Percentiles rank a stretch among this genome's conserved stretches.
phyloP scores from a whole-genome alignment of 2,113 vertebrate species.

The Benthochromis sp. region DNA sequence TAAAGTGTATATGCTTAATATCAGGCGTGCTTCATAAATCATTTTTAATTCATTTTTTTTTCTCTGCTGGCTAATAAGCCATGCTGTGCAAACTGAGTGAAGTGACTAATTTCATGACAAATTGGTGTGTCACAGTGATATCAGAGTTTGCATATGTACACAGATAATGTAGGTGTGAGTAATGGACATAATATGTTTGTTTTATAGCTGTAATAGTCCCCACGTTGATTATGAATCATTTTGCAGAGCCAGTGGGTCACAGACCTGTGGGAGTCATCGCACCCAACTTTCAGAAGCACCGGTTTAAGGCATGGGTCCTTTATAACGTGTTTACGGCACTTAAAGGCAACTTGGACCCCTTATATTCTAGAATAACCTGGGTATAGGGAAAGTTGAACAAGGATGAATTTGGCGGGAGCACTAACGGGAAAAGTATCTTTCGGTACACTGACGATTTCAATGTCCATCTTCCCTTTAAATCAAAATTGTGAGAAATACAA shows the following conservation, averaged over 20 bases:
- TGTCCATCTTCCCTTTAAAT: neutral
- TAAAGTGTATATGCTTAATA: neutral
- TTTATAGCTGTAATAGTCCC: neutral
- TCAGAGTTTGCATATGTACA: neutral
- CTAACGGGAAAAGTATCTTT: neutral
- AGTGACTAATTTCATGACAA: neutral
- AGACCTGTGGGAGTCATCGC: neutral
- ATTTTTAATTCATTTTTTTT: neutral
- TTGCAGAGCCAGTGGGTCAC: neutral
- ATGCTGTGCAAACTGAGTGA: neutral
- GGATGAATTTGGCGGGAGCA: rapidly evolving
- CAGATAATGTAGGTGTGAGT: neutral
- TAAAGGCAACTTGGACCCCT: neutral
- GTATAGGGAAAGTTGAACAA: rapidly evolving
- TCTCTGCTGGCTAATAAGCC: neutral
- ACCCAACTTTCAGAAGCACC: neutral
- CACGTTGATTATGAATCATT: neutral
- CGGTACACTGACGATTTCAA: neutral
- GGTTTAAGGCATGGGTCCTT: neutral
- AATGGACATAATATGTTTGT: neutral
- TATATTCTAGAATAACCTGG: neutral
- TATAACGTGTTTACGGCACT: rapidly evolving
- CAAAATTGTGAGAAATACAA: neutral
- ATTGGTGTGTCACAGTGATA: neutral
- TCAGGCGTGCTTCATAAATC: neutral